Conservation (phyloP, 2,797 vertebrate species). For the Tapera naevia region DNA sequence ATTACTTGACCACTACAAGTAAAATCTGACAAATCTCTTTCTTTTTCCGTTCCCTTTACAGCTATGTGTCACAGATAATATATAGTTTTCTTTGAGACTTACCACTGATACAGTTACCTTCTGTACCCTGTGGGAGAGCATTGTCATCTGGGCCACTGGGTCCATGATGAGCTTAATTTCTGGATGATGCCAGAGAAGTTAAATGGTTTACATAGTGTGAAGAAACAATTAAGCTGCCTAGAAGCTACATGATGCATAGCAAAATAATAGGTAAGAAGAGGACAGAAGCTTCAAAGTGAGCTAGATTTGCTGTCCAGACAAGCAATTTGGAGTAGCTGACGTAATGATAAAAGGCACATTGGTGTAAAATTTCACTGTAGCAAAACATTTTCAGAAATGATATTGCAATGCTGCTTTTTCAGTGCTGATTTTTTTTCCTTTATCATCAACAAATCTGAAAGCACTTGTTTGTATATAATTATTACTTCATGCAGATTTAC, state of each 20-base stretch:
- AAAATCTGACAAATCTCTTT: conserved; percentile 9
- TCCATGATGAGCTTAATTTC: conserved; percentile 50
- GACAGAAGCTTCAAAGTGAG: background rate
- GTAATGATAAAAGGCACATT: background rate
- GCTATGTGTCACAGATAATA: background rate
- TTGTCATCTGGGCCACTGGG: conserved; percentile 25
- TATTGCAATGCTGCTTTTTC: background rate
- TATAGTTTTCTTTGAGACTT: background rate
- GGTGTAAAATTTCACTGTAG: background rate
- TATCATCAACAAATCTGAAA: background rate
- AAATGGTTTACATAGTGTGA: conserved; percentile 52
- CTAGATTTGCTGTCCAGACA: background rate
- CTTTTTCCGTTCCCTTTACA: background rate
- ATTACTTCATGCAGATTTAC: background rate
- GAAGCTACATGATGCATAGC: background rate
- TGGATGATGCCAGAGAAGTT: conserved; percentile 17
- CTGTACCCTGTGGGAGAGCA: background rate
- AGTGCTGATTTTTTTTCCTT: background rate
- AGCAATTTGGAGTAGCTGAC: background rate
- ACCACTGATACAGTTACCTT: background rate
- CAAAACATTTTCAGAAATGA: background rate
- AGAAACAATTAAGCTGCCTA: conserved; percentile 46
- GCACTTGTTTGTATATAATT: background rate
- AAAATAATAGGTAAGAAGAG: conserved; percentile 39
- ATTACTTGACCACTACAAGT: background rate